These are phyloP conservation scores for Dendrocopos noguchii DNA, from an alignment of 2,113 vertebrate genomes.

Conservation along the genomic window DNA sequence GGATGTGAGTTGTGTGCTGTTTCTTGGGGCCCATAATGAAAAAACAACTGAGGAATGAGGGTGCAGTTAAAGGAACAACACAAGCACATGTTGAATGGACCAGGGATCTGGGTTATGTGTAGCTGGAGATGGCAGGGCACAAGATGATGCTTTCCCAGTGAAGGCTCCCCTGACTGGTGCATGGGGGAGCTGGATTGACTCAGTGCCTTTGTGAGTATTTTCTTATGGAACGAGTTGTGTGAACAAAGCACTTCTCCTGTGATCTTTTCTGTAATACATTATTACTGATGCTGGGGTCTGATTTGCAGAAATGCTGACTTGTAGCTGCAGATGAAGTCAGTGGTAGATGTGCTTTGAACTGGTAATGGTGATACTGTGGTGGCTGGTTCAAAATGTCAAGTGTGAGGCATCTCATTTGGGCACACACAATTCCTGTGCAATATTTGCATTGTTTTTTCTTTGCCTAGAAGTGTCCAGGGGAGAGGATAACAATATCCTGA, in stretches of 20 bases:
- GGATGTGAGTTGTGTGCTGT: rapidly evolving
- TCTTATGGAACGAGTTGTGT: not conserved
- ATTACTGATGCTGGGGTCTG: rapidly evolving
- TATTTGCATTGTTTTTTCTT: not conserved
- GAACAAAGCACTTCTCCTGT: not conserved
- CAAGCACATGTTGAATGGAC: too few species aligned
- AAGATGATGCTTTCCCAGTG: rapidly evolving
- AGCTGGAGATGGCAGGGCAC: not conserved
- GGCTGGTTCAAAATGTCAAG: not conserved
- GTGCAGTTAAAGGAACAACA: not conserved
- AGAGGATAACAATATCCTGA: not conserved
- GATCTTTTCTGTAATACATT: not conserved
- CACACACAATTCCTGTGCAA: not conserved
- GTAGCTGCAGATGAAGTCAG: not conserved
- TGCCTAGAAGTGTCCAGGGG: not conserved
- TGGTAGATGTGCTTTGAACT: not conserved
- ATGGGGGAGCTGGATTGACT: not conserved
- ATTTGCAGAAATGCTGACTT: not conserved
- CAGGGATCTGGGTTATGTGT: rapidly evolving
- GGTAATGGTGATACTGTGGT: rapidly evolving
- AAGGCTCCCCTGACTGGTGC: not conserved
- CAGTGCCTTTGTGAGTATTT: not conserved
- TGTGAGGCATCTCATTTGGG: not conserved
- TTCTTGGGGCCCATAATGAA: not conserved
- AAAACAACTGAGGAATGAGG: not conserved